Evolutionary conservation across 2,797 vertebrate species (phyloP).

Genomic region (Tiaroga cobitis): DNA sequence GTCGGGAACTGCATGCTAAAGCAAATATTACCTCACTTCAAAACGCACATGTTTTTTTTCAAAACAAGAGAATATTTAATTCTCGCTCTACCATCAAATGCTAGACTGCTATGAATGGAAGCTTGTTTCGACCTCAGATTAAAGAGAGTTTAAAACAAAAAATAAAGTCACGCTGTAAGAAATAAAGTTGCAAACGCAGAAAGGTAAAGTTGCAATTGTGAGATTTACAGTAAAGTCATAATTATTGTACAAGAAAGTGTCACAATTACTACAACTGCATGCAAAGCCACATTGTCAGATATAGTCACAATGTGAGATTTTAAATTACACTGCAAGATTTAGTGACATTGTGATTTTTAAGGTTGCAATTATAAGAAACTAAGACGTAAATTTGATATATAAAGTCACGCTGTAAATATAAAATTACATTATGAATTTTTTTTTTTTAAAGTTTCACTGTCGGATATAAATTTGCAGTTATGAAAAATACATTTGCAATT

Average conservation of each 20-base stretch:
- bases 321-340: neutral
- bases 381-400: neutral
- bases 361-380: neutral
- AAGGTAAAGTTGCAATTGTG: neutral
- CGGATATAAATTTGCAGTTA: neutral
- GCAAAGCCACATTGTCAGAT: neutral
- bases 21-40: constrained; percentile 40
- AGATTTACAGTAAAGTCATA: neutral
- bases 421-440: neutral
- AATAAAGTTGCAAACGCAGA: neutral
- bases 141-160: neutral
- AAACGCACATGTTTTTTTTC: neutral
- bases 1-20: constrained; percentile 26
- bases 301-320: neutral
- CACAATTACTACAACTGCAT: neutral
- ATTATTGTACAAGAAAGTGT: neutral
- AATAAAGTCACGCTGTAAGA: neutral
- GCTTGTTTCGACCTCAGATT: neutral
- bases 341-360: neutral
- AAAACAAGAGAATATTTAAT: neutral
- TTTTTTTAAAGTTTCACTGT: neutral
- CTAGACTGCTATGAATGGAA: neutral
- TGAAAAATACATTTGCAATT: neutral
- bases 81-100: neutral
- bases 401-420: neutral